phyloP scores from a whole-genome alignment of 2,113 vertebrate genomes.

The Shinisaurus crocodilurus region DNA sequence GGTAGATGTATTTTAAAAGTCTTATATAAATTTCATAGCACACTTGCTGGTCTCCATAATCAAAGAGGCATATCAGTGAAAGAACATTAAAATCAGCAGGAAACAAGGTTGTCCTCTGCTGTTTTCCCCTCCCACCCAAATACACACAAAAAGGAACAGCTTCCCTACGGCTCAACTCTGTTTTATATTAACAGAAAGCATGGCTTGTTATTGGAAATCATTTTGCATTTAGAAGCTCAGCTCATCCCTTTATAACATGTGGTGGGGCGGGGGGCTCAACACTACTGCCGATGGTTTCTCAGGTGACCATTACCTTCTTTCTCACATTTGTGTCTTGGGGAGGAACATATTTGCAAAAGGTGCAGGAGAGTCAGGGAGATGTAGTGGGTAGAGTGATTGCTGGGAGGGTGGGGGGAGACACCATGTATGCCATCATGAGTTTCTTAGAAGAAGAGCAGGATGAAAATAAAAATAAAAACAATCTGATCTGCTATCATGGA shows the following conservation, averaged over 20 bases:
- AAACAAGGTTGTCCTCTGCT: conserved; percentile 6
- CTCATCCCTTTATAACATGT: conserved; percentile 26
- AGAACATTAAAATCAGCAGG: conserved; percentile 22
- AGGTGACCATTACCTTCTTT: not conserved
- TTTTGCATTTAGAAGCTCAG: conserved; percentile 61
- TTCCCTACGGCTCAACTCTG: conserved; percentile 8
- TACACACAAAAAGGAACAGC: conserved; percentile 49
- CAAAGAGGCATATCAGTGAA: conserved; percentile 1
- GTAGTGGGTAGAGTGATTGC: not conserved
- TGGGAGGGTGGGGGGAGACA: too few relatives aligned
- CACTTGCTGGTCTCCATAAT: not conserved
- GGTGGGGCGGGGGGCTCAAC: not conserved
- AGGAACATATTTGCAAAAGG: not conserved
- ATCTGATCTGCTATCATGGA: not conserved
- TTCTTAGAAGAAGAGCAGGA: not conserved
- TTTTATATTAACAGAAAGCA: conserved; percentile 61
- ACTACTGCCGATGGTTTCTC: not conserved
- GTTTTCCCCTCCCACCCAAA: conserved; percentile 32
- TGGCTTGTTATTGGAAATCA: conserved; percentile 57
- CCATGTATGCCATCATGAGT: not conserved
- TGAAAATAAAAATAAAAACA: not conserved
- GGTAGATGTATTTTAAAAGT: conserved; percentile 20
- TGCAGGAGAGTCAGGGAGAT: not conserved
- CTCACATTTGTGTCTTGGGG: not conserved
- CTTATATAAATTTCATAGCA: not conserved